Conservation (phyloP, 1,140 invertebrate species). For the Gonatopus flavifemur region DNA sequence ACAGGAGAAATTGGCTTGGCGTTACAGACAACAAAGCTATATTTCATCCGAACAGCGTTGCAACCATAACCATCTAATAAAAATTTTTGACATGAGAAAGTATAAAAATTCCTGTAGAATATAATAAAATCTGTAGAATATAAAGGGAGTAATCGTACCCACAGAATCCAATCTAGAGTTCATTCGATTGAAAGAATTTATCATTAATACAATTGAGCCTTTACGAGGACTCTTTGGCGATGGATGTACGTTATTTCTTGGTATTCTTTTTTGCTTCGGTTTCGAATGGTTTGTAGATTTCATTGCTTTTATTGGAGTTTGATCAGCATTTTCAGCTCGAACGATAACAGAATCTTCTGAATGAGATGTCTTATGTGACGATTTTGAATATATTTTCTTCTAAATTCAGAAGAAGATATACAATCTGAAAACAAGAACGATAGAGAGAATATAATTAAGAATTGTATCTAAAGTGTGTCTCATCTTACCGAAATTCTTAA, state of each 20-base stretch:
- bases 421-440: slow-evolving; percentile 10
- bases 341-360: slow-evolving; percentile 25
- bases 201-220: slow-evolving; percentile 17
- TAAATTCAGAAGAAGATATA: slow-evolving; percentile 37
- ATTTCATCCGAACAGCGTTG: too few relatives aligned
- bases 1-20: too few relatives aligned
- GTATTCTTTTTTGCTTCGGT: slow-evolving; percentile 22
- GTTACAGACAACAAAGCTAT: too few relatives aligned
- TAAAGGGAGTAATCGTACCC: slow-evolving; percentile 47
- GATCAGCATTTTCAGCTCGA: slow-evolving; percentile 5
- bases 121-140: too few relatives aligned
- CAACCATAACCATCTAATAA: too few relatives aligned
- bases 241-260: slow-evolving; percentile 1
- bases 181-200: slow-evolving; percentile 40
- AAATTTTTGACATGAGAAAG: too few relatives aligned
- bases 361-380: slow-evolving; percentile 57
- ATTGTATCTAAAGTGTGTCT: neutral
- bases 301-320: slow-evolving; percentile 20
- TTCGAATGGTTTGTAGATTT: slow-evolving; percentile 14
- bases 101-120: too few relatives aligned
- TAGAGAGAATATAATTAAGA: neutral
- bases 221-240: slow-evolving; percentile 18
- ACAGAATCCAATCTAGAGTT: slow-evolving; percentile 44
- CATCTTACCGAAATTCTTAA: slow-evolving; percentile 29
- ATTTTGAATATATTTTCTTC: slow-evolving; percentile 56